Base-by-base conservation (phyloP, 1,140 invertebrate genomes). In the Globodera rostochiensis region DNA sequence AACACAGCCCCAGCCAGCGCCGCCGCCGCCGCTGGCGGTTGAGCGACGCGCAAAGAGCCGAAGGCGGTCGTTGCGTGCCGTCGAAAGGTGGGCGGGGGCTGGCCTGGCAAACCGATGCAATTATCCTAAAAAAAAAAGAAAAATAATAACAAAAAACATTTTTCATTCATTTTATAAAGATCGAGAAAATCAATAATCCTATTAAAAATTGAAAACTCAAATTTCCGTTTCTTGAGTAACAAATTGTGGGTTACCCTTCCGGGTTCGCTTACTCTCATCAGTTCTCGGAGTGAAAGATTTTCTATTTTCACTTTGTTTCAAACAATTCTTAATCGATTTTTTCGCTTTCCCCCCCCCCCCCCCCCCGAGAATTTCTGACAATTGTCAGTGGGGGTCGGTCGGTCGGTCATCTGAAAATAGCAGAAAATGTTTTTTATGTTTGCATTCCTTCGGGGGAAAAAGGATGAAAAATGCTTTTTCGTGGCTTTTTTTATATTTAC, bases 1-100 rank as follows among this genome's bases (percentile, higher is more conserved):
- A 21, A 25, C 6, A 46, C 8, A 45, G 3, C 74, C 6, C 19
- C 57, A 9, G 49, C 49, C 6, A 45, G 9, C 66, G 2, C 74
- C 6, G 49, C 57, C n/a, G 8, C 66, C 66, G 9, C 9, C 47
- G 21, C 11, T 9, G 9, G 76, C 47, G n/a, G 49, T 70, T 53
- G 70, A 78, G 66, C n/a, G 76, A 25, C 53, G 50, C 47, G 49
- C 76, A 11, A 21, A 47, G 13, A 78, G 50, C 11, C 46, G 76
- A 36, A 78, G 76, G 11, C 64, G 76, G 49, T 78, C 76, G 13
- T 64, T 78, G 13, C 53, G 70, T 2, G 21, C 60, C 49, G 76
- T 64, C 45, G 74, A 57, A 47, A 78, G 76, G 76, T 78, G 47
- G 36, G 60, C 60, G n/a, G 60, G 13, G 60, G 13, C 60, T 36